Evolutionary conservation across 2,797 vertebrate species (phyloP).

Genomic region (Gymnocypris eckloni): DNA sequence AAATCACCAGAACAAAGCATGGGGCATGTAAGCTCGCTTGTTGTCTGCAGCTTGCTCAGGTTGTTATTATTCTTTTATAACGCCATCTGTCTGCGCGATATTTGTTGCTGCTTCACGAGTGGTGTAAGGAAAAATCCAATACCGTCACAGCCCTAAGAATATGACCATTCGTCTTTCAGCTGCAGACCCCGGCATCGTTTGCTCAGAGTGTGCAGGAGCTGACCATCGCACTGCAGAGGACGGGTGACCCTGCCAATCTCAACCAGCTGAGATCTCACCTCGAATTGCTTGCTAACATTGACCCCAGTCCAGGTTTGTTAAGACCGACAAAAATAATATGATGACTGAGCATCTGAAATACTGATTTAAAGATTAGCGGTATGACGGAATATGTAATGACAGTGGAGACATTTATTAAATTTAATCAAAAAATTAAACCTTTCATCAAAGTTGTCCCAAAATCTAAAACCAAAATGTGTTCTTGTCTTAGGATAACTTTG

Average conservation of each 20-base stretch:
- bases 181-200: conserved; percentile 99
- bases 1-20: no score
- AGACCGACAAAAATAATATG: neutral
- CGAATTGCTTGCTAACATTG: conserved; percentile 96
- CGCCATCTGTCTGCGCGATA: no score
- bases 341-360: neutral
- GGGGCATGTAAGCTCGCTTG: no score
- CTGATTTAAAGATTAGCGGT: no score
- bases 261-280: conserved; percentile 95
- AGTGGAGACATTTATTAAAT: neutral
- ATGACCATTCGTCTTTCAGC: conserved; percentile 72
- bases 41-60: no score
- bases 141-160: no score
- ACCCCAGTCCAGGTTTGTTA: conserved; percentile 94
- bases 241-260: conserved; percentile 98
- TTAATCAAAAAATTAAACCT: neutral
- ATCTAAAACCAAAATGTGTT: no score
- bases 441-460: no score
- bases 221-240: conserved; percentile 97
- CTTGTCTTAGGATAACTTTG: no score
- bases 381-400: neutral
- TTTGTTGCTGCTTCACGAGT: no score
- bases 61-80: no score
- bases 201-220: conserved; percentile 99
- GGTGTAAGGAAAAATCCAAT: no score